Percentiles rank a stretch among this genome's conserved stretches.
Evolutionary conservation across 2,888 invertebrate genomes (phyloP).

Genomic region (Microplitis manilae): DNA sequence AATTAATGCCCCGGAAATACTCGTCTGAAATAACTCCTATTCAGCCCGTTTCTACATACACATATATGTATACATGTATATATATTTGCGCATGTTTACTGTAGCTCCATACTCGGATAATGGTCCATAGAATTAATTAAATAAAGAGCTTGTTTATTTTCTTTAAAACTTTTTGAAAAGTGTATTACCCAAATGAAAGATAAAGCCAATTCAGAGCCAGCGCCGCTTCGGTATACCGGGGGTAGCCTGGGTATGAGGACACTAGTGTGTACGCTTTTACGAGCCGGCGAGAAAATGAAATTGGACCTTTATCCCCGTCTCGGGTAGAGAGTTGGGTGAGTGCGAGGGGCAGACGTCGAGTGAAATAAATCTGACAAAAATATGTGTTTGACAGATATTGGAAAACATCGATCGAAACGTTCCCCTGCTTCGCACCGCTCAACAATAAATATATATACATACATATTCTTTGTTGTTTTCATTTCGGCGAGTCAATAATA

Average conservation of each 20-base stretch:
- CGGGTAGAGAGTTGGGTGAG: conserved; percentile 9
- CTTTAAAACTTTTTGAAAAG: conserved; percentile 34
- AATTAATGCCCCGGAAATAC: neutral
- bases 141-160: conserved; percentile 31
- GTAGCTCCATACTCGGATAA: conserved; percentile 9
- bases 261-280: conserved; percentile 43
- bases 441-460: conserved; percentile 42
- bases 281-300: conserved; percentile 61
- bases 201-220: conserved; percentile 39
- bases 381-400: conserved; percentile 70
- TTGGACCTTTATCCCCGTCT: conserved; percentile 57
- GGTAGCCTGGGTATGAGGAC: conserved; percentile 34
- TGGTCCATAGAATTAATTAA: conserved; percentile 34
- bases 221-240: conserved; percentile 16
- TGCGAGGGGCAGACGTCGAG: conserved; percentile 46
- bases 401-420: conserved; percentile 55
- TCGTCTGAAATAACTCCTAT: no score
- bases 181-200: conserved; percentile 43
- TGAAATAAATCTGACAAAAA: conserved; percentile 68
- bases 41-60: no score
- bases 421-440: conserved; percentile 30
- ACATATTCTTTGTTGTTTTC: conserved; percentile 42
- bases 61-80: no score
- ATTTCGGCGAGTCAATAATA: conserved; percentile 22
- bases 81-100: no score